Evolutionary conservation across 1,140 invertebrate species (phyloP), one percentile per base, ranked within the genome.

Genomic region (Trichonephila clavata): DNA sequence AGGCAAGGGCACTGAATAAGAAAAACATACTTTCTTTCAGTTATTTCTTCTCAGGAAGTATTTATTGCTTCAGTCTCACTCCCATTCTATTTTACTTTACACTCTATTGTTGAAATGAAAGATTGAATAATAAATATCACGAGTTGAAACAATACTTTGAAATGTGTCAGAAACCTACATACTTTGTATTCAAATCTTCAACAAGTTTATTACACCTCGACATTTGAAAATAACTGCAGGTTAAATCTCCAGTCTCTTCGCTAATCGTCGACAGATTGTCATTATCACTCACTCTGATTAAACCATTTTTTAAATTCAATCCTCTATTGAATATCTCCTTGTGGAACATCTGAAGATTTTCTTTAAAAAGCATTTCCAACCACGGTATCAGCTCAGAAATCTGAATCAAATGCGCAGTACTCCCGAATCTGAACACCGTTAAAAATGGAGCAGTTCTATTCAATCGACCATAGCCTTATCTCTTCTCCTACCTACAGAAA

Each of bases 111-210:
- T 83, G 18, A 83, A 83, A 43, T 57, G 81, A 27, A 77, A 39
- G 20, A 21, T 83, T 59, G 81, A 83, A 83, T 83, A 83, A 83
- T 83, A 83, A 83, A 59, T 27, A 57, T 50, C 20, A 57, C 20
- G 39, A 13, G 20, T 57, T 57, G 43, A 83, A 50, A 83, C 81
- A 83, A 83, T 83, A 24, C 81, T 43, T 83, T 8, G 81, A 83
- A 83, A 83, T 83, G 81, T 83, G 81, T 83, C 81, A 83, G 43
- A 50, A 50, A 24, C 43, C 81, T 83, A 59, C 81, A 2, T n/a
- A 50, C 20, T 20, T 83, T 50, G 81, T 20, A 57, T 83, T 83
- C 81, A 83, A 83, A 83, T 83, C 8, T n/a, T 27, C 3, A 18
- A 18, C 32, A 5, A 77, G 24, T 77, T 32, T 24, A 77, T 77